Conservation (phyloP, 2,888 invertebrate species). For the Machimus rusticus region DNA sequence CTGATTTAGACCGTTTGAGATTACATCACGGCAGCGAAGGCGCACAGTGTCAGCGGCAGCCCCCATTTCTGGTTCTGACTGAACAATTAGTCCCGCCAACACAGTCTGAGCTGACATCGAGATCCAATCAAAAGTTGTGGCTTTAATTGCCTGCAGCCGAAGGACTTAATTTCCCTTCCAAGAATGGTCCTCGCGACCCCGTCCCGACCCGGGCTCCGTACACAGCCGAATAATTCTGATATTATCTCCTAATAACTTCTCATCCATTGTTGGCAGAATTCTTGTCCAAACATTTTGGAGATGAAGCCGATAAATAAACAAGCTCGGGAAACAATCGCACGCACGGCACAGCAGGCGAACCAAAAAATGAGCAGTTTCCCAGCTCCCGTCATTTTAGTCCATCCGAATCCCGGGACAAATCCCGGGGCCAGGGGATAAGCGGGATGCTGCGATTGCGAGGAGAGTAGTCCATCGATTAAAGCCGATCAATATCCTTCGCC, state of each 20-base stretch:
- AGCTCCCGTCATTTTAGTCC: not conserved
- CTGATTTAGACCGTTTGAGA: not conserved
- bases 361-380: slow-evolving; percentile 22
- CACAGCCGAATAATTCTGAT: slow-evolving; percentile 14
- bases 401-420: not conserved
- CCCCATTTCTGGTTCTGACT: slow-evolving; percentile 24
- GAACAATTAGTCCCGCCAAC: slow-evolving; percentile 7
- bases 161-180: slow-evolving; percentile 1
- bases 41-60: not conserved
- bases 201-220: not conserved
- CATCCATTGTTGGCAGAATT: slow-evolving; percentile 25
- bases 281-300: slow-evolving; percentile 27
- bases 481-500: slow-evolving; percentile 33
- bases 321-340: slow-evolving; percentile 15
- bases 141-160: slow-evolving; percentile 2
- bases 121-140: slow-evolving; percentile 32
- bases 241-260: slow-evolving; percentile 28
- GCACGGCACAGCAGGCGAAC: not conserved
- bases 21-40: not conserved
- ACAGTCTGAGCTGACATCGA: not conserved
- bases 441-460: not conserved
- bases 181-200: not conserved
- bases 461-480: slow-evolving; percentile 30
- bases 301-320: slow-evolving; percentile 37
- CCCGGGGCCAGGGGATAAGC: not conserved